phyloP scores from a whole-genome alignment of 2,797 vertebrate genomes.

The Sebastes umbrosus region DNA sequence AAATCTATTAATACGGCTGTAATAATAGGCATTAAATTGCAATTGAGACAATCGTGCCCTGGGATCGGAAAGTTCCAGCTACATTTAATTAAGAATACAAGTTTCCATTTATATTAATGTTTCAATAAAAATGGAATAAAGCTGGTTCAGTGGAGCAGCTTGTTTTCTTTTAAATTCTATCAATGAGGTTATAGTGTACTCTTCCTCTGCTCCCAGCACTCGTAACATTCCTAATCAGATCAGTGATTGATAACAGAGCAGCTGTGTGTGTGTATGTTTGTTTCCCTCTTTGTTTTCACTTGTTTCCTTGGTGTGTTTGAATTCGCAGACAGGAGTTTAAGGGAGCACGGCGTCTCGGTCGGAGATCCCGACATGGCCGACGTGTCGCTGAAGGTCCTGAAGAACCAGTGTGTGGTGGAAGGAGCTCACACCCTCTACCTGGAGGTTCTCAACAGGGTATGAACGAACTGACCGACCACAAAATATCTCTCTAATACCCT shows the following conservation, averaged over 20 bases:
- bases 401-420: constrained; percentile 91
- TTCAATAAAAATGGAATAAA: not conserved
- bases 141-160: not conserved
- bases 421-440: constrained; percentile 89
- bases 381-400: constrained; percentile 86
- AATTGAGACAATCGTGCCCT: not conserved
- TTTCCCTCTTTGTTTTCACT: not conserved
- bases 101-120: not conserved
- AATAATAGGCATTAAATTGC: not conserved
- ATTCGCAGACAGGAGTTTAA: constrained; percentile 76
- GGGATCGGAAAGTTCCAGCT: not conserved
- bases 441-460: constrained; percentile 91
- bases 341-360: constrained; percentile 76
- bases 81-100: not conserved
- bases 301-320: not conserved
- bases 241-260: not conserved
- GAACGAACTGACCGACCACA: not conserved
- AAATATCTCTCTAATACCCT: no score
- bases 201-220: not conserved
- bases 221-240: constrained; percentile 30
- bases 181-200: not conserved
- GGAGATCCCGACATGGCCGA: constrained; percentile 83
- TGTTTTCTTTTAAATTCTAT: not conserved
- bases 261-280: not conserved
- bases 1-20: not conserved